Evolutionary conservation across 2,888 invertebrate genomes (phyloP), one percentile per base, ranked within the genome.

Genomic region (Fragum sueziense): DNA sequence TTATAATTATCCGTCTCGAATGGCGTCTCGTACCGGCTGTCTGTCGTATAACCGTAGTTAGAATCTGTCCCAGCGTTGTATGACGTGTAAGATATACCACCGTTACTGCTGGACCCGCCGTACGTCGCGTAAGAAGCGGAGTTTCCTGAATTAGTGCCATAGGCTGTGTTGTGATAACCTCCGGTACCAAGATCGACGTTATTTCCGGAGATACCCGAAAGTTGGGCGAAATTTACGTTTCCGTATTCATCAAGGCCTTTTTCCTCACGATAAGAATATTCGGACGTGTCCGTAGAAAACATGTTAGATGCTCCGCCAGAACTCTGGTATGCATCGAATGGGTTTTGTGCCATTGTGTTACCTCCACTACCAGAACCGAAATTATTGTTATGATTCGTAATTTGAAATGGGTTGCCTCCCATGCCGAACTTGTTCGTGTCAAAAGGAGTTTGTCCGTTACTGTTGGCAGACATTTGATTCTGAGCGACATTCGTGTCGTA

Each of bases 1-100:
- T 81, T 81, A 41, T 81, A 81, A 29, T 81, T 81, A 25, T 81
- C 75, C 17, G 78, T 31, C 51, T 81, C 78, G 47, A 81, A 81
- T 31, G 81, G 78, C 9, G 81, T 81, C 68, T 81, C 70, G 34
- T 59, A 81, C 41, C 77, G 80, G 17, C 27, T 59, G 25, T 52
- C 65, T 11, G 62, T 33, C 14, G 62, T 27, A 31, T 62, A 31
- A 4, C 62, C 62, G 2, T 20, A 22, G 27, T 22, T 72, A 20
- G 37, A 11, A 22, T 29, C 54, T 17, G 54, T 33, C 20, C 59
- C 74, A 27, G 27, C 25, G n/a, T 51, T 33, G 27, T n/a, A 62
- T n/a, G 62, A 20, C 2, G 22, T 25, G 59, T 57, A 59, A 4
- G 37, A 33, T 31, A 47, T 22, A 1, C 37, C 47, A 37, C 14